These are phyloP conservation scores for Salarias fasciatus DNA, from an alignment of 2,797 vertebrate species.

Conservation along the genomic window DNA sequence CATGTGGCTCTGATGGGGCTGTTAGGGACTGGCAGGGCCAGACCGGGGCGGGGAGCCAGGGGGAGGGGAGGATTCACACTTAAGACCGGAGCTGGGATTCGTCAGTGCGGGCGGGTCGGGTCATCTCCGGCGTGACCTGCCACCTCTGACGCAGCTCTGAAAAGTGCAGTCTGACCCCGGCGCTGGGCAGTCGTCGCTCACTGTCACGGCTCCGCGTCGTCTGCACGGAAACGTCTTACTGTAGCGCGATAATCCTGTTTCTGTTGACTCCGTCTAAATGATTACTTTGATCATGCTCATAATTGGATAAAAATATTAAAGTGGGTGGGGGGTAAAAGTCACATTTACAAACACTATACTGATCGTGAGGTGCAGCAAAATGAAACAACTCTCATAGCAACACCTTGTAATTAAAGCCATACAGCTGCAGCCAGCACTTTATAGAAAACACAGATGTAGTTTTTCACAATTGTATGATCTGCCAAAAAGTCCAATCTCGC, in stretches of 20 bases:
- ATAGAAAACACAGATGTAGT: conserved; percentile 62
- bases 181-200: conserved; percentile 68
- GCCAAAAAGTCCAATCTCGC: conserved; percentile 77
- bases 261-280: conserved; percentile 5
- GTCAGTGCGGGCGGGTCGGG: conserved; percentile 75
- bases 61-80: conserved; percentile 54
- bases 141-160: conserved; percentile 73
- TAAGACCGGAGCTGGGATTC: conserved; percentile 64
- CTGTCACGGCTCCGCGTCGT: conserved; percentile 62
- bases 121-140: conserved; percentile 74
- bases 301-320: neutral
- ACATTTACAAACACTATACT: neutral
- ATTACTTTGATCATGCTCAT: neutral
- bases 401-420: conserved; percentile 61
- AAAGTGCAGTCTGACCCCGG: conserved; percentile 76
- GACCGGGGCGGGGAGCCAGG: conserved; percentile 55
- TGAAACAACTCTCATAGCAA: conserved; percentile 22
- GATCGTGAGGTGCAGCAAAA: neutral
- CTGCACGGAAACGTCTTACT: conserved; percentile 11
- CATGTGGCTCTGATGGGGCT: conserved; percentile 72
- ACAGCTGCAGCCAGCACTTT: conserved; percentile 37
- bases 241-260: conserved; percentile 7
- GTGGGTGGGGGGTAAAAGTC: neutral
- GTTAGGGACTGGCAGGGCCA: conserved; percentile 69
- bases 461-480: conserved; percentile 80